Conservation (phyloP, 2,797 vertebrate genomes). For the Tadarida brasiliensis region DNA sequence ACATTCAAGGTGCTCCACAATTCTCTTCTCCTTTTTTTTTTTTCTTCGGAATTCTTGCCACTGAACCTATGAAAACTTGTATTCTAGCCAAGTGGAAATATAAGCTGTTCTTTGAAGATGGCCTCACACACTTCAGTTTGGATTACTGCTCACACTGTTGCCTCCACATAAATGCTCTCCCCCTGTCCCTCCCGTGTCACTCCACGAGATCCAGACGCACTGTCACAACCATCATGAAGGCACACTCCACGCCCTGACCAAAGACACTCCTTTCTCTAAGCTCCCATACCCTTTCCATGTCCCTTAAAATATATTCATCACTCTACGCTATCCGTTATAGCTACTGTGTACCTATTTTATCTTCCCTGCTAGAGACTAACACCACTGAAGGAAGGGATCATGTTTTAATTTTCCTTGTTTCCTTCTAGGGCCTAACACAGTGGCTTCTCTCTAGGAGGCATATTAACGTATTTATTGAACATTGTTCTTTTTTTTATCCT, state of each 20-base stretch:
- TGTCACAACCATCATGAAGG: neutral
- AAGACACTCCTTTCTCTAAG: neutral
- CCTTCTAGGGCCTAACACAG: neutral
- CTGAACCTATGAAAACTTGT: neutral
- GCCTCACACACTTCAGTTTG: neutral
- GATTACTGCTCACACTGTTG: neutral
- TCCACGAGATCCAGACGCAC: neutral
- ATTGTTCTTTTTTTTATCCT: neutral
- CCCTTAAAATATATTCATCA: neutral
- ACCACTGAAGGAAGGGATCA: neutral
- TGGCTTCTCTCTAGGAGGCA: neutral
- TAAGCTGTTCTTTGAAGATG: neutral
- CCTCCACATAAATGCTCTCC: neutral
- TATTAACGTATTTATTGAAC: neutral
- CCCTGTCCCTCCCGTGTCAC: neutral
- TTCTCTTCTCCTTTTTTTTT: slow-evolving; percentile 11
- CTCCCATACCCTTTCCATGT: neutral
- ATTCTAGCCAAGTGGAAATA: neutral
- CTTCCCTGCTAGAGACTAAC: neutral
- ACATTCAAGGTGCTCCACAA: neutral
- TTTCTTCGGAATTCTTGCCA: neutral
- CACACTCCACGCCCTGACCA: neutral
- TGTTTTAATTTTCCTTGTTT: neutral
- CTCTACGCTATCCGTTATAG: neutral
- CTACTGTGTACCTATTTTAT: neutral